A percentile compares a stretch with the other conserved stretches of the same genome.
Evolutionary conservation across 2,888 invertebrate genomes (phyloP).

Genomic region (Meliscaeva auricollis): DNA sequence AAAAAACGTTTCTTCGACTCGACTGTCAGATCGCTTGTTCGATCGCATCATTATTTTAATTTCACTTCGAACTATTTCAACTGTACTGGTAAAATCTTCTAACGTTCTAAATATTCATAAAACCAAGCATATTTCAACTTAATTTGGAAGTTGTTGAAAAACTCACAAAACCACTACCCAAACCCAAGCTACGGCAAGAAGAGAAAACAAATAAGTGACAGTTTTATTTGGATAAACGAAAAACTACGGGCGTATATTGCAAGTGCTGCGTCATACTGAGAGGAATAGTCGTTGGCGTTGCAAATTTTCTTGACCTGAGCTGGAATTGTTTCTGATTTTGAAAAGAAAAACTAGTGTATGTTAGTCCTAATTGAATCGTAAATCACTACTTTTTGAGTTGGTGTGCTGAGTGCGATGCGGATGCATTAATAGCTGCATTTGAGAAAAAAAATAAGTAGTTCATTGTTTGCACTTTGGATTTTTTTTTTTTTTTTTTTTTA

Average conservation of each 20-base stretch:
- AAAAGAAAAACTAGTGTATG: slow-evolving; percentile 13
- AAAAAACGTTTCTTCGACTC: too few relatives aligned
- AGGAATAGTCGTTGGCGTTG: slow-evolving; percentile 67
- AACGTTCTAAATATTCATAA: too few relatives aligned
- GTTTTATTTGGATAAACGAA: slow-evolving; percentile 59
- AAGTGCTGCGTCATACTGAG: slow-evolving; percentile 29
- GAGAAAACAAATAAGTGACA: slow-evolving; percentile 36
- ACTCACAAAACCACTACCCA: background rate
- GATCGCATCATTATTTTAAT: background rate
- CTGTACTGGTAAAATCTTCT: too few relatives aligned
- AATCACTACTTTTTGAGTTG: background rate
- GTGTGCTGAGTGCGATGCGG: background rate
- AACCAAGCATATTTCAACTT: too few relatives aligned
- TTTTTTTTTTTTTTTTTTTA: background rate
- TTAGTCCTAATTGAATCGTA: slow-evolving; percentile 12
- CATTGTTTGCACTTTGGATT: slow-evolving; percentile 25
- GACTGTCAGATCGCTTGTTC: too few relatives aligned
- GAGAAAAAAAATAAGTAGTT: background rate
- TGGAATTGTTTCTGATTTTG: slow-evolving; percentile 35
- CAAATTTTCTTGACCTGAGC: slow-evolving; percentile 35
- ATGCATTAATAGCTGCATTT: slow-evolving; percentile 16
- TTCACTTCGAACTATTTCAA: too few relatives aligned
- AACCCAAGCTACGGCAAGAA: slow-evolving; percentile 9
- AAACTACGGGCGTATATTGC: slow-evolving; percentile 58
- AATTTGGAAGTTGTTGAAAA: background rate